These are phyloP conservation scores for Anthophora plumipes DNA, from an alignment of 2,888 invertebrate species.

Conservation along the genomic window DNA sequence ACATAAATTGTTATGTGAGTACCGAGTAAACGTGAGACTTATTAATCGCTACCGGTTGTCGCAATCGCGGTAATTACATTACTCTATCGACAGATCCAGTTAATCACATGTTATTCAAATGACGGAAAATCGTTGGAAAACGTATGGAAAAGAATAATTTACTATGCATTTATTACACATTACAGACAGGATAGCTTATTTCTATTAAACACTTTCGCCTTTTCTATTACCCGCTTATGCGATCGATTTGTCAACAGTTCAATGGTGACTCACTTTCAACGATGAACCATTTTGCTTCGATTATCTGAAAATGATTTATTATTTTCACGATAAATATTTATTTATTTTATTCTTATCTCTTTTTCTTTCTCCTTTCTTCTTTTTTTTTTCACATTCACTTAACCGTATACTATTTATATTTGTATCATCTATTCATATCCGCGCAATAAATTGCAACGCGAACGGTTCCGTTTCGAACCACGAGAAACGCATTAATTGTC, in stretches of 20 bases:
- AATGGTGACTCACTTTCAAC: too few relatives aligned
- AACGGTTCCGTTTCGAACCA: background rate
- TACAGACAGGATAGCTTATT: background rate
- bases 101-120: slow-evolving; percentile 33
- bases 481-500: slow-evolving; percentile 9
- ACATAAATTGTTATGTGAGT: slow-evolving; percentile 59
- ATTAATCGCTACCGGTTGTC: slow-evolving; percentile 58
- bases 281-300: too few relatives aligned
- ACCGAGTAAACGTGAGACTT: slow-evolving; percentile 34
- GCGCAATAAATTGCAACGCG: background rate
- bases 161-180: background rate
- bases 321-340: too few relatives aligned
- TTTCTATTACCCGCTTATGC: background rate
- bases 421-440: too few relatives aligned
- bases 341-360: too few relatives aligned
- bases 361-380: background rate
- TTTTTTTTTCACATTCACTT: background rate
- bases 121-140: background rate
- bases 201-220: too few relatives aligned
- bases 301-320: too few relatives aligned
- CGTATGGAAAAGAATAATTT: background rate
- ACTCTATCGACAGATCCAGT: slow-evolving; percentile 40
- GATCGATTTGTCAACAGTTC: slow-evolving; percentile 7
- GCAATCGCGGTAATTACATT: slow-evolving; percentile 52
- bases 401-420: too few relatives aligned